A percentile compares a stretch with the other conserved stretches of the same genome.
These are phyloP conservation scores for Seira musarum DNA, from an alignment of 2,888 invertebrate species.

Conservation along the genomic window DNA sequence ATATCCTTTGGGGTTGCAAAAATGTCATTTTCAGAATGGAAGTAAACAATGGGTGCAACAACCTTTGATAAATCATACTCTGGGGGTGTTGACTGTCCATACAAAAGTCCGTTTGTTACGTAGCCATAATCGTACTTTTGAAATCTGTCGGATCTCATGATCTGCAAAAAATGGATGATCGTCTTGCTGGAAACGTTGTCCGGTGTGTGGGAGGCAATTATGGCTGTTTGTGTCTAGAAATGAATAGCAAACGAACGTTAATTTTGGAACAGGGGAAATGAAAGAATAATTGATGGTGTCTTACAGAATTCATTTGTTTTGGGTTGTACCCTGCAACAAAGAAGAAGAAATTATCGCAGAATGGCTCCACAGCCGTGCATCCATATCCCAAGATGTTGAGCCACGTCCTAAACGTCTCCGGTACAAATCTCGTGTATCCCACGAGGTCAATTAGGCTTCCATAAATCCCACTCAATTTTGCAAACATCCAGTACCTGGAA, in stretches of 20 bases:
- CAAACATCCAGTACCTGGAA: constrained; percentile 29
- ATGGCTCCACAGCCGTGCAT: constrained; percentile 24
- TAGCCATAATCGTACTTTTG: constrained; percentile 32
- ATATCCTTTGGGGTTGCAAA: constrained; percentile 30
- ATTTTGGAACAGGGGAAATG: no score
- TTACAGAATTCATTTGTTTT: constrained; percentile 24
- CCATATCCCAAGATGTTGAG: constrained; percentile 26
- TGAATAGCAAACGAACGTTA: no score
- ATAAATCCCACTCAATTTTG: constrained; percentile 8
- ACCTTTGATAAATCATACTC: constrained; percentile 30
- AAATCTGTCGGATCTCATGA: constrained; percentile 27
- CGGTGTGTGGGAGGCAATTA: constrained; percentile 34
- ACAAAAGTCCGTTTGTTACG: background rate
- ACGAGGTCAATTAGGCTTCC: background rate
- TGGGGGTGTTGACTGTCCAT: constrained; percentile 17
- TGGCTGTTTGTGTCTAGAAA: constrained; percentile 18
- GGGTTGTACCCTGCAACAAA: constrained; percentile 31
- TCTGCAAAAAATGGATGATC: constrained; percentile 32
- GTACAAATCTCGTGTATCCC: background rate
- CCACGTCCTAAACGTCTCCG: constrained; percentile 23
- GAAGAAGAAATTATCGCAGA: constrained; percentile 40
- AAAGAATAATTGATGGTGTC: background rate
- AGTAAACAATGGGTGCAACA: constrained; percentile 11
- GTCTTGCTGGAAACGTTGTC: constrained; percentile 30
- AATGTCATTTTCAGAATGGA: constrained; percentile 26